Conservation (phyloP, 2,113 vertebrate species). For the Pluvianellus socialis region DNA sequence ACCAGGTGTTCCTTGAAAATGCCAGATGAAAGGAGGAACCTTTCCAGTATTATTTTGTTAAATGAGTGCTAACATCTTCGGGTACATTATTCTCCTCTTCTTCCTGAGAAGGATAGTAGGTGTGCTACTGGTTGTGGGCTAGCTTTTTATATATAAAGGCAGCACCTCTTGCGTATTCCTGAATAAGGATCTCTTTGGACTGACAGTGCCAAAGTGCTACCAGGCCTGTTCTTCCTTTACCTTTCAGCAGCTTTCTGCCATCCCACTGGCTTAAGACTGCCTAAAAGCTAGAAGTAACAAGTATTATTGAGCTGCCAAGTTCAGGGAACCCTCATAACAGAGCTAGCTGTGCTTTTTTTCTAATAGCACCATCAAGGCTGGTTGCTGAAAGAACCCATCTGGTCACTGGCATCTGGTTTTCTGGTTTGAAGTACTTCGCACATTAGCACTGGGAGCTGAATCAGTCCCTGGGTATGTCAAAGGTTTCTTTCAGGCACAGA, state of each 20-base stretch:
- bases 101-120: not conserved
- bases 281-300: not conserved
- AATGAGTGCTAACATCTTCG: not conserved
- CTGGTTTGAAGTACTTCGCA: constrained; percentile 20
- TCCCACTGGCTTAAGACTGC: not conserved
- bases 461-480: not conserved
- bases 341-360: not conserved
- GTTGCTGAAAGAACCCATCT: constrained; percentile 6
- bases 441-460: not conserved
- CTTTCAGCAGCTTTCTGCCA: not conserved
- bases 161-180: not conserved
- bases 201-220: not conserved
- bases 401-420: constrained; percentile 20
- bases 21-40: not conserved
- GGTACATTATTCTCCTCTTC: not conserved
- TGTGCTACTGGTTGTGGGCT: not conserved
- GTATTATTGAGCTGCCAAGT: not conserved
- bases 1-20: not conserved
- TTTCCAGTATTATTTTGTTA: not conserved
- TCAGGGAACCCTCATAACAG: not conserved
- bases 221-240: not conserved
- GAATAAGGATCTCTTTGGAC: not conserved
- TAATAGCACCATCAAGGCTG: not conserved
- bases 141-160: not conserved
- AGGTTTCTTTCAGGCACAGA: not conserved